A percentile compares a stretch with the other conserved stretches of the same genome.
phyloP scores from a whole-genome alignment of 2,797 vertebrate genomes.

The Siniperca undulata region DNA sequence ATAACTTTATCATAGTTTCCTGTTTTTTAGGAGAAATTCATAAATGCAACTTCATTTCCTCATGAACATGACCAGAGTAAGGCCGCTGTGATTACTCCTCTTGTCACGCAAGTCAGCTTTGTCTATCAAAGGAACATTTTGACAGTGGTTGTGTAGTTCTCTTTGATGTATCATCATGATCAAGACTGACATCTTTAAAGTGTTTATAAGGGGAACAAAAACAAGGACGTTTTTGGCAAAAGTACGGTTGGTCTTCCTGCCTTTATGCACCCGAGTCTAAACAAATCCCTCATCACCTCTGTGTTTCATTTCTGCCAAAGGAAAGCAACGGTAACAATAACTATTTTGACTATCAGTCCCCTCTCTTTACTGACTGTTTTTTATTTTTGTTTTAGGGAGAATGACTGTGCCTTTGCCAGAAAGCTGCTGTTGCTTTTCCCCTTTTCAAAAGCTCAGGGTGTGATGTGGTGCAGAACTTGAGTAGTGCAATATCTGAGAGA shows the following conservation, averaged over 20 bases:
- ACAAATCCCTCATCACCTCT: conserved; percentile 46
- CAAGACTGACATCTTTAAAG: conserved; percentile 67
- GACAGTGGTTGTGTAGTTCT: conserved; percentile 76
- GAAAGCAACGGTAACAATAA: conserved; percentile 73
- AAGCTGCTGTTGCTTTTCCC: conserved; percentile 79
- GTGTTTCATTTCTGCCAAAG: conserved; percentile 61
- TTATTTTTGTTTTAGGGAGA: conserved; percentile 42
- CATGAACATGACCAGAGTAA: conserved; percentile 34
- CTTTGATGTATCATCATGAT: conserved; percentile 43
- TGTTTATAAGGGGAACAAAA: conserved; percentile 68
- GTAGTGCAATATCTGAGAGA: conserved; percentile 77
- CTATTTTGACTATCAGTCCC: conserved; percentile 41
- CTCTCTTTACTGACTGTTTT: conserved; percentile 18
- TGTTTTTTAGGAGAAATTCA: conserved; percentile 45
- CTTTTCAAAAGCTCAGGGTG: conserved; percentile 69
- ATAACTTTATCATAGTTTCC: conserved; percentile 29
- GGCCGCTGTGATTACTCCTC: conserved; percentile 45
- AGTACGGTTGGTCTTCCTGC: conserved; percentile 80
- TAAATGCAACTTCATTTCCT: conserved; percentile 52
- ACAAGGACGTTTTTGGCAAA: conserved; percentile 77
- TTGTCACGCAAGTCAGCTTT: conserved; percentile 42
- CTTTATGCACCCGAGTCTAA: conserved; percentile 49
- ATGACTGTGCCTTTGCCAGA: conserved; percentile 78
- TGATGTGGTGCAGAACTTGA: conserved; percentile 61
- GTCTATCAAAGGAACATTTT: conserved; percentile 59